phyloP scores from a whole-genome alignment of 2,113 vertebrate species.

The Myiopsitta monachus region DNA sequence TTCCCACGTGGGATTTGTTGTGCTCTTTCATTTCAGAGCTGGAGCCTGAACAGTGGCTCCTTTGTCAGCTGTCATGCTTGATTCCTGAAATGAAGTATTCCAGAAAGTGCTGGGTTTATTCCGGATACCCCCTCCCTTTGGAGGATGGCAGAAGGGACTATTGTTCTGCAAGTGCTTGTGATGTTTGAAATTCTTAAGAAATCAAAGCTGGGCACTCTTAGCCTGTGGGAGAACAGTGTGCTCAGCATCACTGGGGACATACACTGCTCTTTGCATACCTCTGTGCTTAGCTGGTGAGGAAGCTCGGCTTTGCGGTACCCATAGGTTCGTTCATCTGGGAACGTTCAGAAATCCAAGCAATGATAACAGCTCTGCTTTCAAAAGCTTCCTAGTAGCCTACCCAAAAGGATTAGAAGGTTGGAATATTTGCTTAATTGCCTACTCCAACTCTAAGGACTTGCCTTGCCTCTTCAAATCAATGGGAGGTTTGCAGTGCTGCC shows the following conservation, averaged over 20 bases:
- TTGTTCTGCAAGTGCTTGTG: neutral
- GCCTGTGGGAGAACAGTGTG: neutral
- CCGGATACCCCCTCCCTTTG: neutral
- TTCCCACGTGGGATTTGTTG: neutral
- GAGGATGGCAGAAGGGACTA: neutral
- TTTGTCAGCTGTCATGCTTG: neutral
- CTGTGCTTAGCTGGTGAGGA: neutral
- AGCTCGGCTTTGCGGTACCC: neutral
- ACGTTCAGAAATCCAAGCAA: neutral
- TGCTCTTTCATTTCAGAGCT: neutral
- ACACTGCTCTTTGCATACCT: fast-evolving
- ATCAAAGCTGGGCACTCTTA: neutral
- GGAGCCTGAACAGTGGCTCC: neutral
- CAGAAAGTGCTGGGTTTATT: neutral
- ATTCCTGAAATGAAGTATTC: neutral
- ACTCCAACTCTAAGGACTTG: neutral
- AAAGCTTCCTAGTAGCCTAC: neutral
- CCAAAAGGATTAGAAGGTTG: neutral
- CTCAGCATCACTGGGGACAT: neutral
- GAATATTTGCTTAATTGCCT: neutral
- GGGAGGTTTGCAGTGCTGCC: neutral
- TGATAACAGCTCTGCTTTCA: neutral
- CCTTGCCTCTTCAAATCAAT: neutral
- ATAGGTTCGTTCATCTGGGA: fast-evolving
- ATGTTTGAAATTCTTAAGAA: neutral